Percentiles rank a stretch among this genome's conserved stretches.
These are phyloP conservation scores for Leptobrachium leishanense DNA, from an alignment of 2,113 vertebrate species.

Conservation along the genomic window DNA sequence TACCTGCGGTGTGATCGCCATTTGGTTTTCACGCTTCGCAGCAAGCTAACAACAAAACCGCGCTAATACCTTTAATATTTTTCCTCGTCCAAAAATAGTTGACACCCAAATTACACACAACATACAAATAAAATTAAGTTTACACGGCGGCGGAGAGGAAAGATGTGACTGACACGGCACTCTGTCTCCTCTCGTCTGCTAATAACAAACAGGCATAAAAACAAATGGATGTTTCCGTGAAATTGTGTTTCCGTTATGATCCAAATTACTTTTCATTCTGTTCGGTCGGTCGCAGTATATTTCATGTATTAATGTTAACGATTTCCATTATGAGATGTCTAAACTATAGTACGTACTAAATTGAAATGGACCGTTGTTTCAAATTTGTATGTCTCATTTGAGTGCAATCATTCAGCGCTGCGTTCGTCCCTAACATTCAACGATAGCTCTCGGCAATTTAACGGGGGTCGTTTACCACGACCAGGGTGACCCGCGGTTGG, in stretches of 20 bases:
- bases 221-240: constrained; percentile 36
- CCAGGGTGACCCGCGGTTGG: too few relatives aligned
- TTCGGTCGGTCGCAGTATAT: constrained; percentile 27
- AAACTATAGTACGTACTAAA: constrained; percentile 20
- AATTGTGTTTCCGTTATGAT: constrained; percentile 33
- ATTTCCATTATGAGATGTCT: constrained; percentile 15
- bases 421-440: neutral
- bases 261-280: constrained; percentile 35
- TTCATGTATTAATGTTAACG: neutral
- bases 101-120: neutral
- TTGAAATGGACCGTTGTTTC: constrained; percentile 15
- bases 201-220: constrained; percentile 26
- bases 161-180: constrained; percentile 3
- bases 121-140: constrained; percentile 39
- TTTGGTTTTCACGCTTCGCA: constrained; percentile 21
- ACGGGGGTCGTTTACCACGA: too few relatives aligned
- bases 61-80: constrained; percentile 21
- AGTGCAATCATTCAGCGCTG: neutral
- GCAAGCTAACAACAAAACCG: constrained; percentile 23
- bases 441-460: neutral
- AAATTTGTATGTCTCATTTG: constrained; percentile 13
- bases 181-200: constrained; percentile 13
- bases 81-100: constrained; percentile 1
- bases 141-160: neutral
- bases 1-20: neutral